phyloP scores from a whole-genome alignment of 2,113 vertebrate species.

The mouse (Mus musculus) region GRCm39 chr8:6993001-6993500 shows the following conservation, averaged over 20 bases:
- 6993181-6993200: neutral
- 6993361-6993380: neutral
- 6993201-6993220: neutral
- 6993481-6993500: neutral
- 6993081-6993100: neutral
- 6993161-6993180: neutral
- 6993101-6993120: neutral
- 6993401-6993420: neutral
- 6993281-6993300: constrained; percentile 7
- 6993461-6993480: neutral
- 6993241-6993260: constrained; percentile 19
- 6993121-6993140: neutral
- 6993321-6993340: neutral
- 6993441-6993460: neutral
- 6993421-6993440: neutral
- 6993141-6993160: neutral
- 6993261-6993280: neutral
- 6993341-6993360: neutral
- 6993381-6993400: neutral
- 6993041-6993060: neutral
- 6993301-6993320: neutral
- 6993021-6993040: neutral
- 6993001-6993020: neutral
- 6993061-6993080: neutral
- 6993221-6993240: neutral